phyloP scores from a whole-genome alignment of 2,797 vertebrate genomes.

The Brotula barbata region DNA sequence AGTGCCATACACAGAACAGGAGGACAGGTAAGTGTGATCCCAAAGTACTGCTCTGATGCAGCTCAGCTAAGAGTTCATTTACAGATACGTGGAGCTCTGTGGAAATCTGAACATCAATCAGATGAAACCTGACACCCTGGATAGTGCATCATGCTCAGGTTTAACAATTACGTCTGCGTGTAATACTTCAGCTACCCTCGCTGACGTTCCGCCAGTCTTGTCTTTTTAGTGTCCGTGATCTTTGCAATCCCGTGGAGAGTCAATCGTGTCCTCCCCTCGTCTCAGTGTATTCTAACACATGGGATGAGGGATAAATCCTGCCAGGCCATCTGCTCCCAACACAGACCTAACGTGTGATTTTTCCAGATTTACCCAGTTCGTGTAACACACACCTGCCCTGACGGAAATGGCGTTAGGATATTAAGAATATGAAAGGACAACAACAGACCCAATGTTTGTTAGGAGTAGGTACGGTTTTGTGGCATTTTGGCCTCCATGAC shows the following conservation, averaged over 20 bases:
- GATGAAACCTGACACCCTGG: not conserved
- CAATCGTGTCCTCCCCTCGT: slow-evolving; percentile 27
- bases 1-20: slow-evolving; percentile 99
- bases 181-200: slow-evolving; percentile 9
- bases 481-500: slow-evolving; percentile 23
- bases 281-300: slow-evolving; percentile 15
- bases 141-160: not conserved
- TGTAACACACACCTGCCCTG: not conserved
- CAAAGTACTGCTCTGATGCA: not conserved
- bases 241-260: not conserved
- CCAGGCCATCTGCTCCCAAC: slow-evolving; percentile 44
- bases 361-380: slow-evolving; percentile 6
- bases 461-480: too few relatives aligned
- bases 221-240: not conserved
- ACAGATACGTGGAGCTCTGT: not conserved
- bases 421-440: too few relatives aligned
- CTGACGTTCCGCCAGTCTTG: not conserved
- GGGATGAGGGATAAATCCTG: slow-evolving; percentile 49
- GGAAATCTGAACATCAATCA: slow-evolving; percentile 1
- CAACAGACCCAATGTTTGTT: too few relatives aligned
- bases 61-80: not conserved
- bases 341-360: not conserved
- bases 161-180: not conserved
- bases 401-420: too few relatives aligned
- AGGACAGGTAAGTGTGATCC: slow-evolving; percentile 80